Percentiles rank a stretch among this genome's conserved stretches.
Evolutionary conservation across 1,140 invertebrate species (phyloP).

Genomic region (Drosophila navojoa): DNA sequence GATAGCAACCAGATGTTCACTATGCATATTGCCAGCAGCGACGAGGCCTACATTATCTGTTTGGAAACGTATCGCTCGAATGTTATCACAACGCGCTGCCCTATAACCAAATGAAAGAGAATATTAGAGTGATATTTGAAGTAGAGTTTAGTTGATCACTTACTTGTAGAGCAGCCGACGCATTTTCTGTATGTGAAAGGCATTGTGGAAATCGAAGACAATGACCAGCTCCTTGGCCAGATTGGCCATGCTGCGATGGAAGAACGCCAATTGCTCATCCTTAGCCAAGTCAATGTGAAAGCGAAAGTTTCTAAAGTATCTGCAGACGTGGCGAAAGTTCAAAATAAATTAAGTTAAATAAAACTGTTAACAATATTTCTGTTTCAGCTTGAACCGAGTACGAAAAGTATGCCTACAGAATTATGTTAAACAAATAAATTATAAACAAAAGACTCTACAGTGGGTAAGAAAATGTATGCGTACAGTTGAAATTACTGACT

Average conservation of each 20-base stretch:
- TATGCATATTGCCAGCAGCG: constrained; percentile 66
- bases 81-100: constrained; percentile 80
- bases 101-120: constrained; percentile 27
- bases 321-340: constrained; percentile 40
- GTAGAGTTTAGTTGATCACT: constrained; percentile 5
- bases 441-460: no score
- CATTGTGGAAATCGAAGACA: constrained; percentile 77
- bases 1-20: constrained; percentile 71
- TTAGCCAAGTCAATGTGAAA: constrained; percentile 71
- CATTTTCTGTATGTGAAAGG: constrained; percentile 81
- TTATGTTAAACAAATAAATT: no score
- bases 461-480: no score
- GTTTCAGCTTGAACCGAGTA: constrained; percentile 11
- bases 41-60: constrained; percentile 75
- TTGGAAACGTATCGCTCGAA: constrained; percentile 74
- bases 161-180: constrained; percentile 76
- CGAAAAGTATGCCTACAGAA: constrained; percentile 3
- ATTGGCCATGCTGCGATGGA: constrained; percentile 69
- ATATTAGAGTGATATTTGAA: neutral
- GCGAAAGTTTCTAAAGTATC: constrained; percentile 81
- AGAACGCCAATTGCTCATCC: constrained; percentile 78
- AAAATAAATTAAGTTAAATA: constrained; percentile 4
- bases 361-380: constrained; percentile 27
- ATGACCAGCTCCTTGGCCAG: constrained; percentile 73
- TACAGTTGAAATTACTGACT: no score